phyloP scores from a whole-genome alignment of 2,888 invertebrate species.

The Drosophila merina region DNA sequence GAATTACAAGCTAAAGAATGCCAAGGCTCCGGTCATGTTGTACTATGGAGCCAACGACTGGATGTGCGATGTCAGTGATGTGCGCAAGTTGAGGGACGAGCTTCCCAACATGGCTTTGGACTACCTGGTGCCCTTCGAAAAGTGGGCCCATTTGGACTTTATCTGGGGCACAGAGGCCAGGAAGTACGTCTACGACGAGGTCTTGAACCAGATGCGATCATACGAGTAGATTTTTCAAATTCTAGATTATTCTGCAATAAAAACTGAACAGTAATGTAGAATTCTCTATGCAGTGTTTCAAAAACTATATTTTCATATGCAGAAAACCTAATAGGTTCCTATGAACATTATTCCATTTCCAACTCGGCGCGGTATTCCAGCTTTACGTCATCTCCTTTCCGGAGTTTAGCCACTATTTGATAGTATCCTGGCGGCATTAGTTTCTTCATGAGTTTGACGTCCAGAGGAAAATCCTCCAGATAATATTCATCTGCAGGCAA shows the following conservation, averaged over 20 bases:
- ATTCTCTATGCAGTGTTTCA: not conserved
- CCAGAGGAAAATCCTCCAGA: conserved; percentile 69
- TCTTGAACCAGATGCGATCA: conserved; percentile 65
- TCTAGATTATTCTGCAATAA: conserved; percentile 34
- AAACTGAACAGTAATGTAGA: conserved; percentile 2
- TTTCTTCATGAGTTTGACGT: conserved; percentile 51
- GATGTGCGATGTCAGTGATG: conserved; percentile 86
- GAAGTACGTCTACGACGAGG: conserved; percentile 85
- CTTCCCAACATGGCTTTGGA: conserved; percentile 85
- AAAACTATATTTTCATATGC: not conserved
- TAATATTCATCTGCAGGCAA: conserved; percentile 59
- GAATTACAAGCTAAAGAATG: conserved; percentile 83
- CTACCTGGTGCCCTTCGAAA: conserved; percentile 85
- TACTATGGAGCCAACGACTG: conserved; percentile 87
- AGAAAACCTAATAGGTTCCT: not conserved
- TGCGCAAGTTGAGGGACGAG: conserved; percentile 84
- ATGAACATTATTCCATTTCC: conserved; percentile 44
- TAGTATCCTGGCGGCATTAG: conserved; percentile 65
- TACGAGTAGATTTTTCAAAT: conserved; percentile 39
- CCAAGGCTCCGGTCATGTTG: conserved; percentile 85
- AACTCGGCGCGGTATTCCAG: conserved; percentile 58
- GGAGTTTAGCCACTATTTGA: conserved; percentile 40
- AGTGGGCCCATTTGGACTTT: conserved; percentile 86
- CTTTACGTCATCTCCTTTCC: conserved; percentile 43
- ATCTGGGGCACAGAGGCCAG: conserved; percentile 87